These are phyloP conservation scores for Epinotia ramella DNA, from an alignment of 2,888 invertebrate species.

Conservation along the genomic window DNA sequence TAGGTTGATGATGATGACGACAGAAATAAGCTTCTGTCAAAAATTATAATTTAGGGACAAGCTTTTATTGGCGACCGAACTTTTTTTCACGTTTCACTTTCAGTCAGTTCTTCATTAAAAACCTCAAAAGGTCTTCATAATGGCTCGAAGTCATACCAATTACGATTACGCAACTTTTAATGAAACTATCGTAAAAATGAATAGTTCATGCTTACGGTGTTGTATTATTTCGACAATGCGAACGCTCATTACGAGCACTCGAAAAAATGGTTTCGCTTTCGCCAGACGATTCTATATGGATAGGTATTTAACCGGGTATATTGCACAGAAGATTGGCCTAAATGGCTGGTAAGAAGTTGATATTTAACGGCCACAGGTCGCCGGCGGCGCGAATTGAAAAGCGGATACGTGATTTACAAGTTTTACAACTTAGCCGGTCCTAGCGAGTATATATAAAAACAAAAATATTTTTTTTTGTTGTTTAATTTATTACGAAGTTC, in stretches of 20 bases:
- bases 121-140: slow-evolving; percentile 19
- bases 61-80: too few relatives aligned
- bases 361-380: slow-evolving; percentile 23
- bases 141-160: slow-evolving; percentile 31
- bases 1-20: too few relatives aligned
- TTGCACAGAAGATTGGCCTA: slow-evolving; percentile 20
- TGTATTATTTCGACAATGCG: slow-evolving; percentile 31
- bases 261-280: slow-evolving; percentile 38
- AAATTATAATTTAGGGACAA: too few relatives aligned
- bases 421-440: background rate
- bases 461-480: too few relatives aligned
- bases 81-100: background rate
- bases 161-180: slow-evolving; percentile 41
- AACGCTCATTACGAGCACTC: slow-evolving; percentile 15
- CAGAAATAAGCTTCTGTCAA: too few relatives aligned
- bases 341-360: slow-evolving; percentile 22
- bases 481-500: too few relatives aligned
- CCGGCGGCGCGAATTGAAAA: slow-evolving; percentile 21
- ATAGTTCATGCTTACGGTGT: slow-evolving; percentile 35
- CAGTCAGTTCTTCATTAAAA: background rate
- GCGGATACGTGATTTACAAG: slow-evolving; percentile 25
- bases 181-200: slow-evolving; percentile 44
- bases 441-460: too few relatives aligned
- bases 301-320: slow-evolving; percentile 27
- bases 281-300: slow-evolving; percentile 31